These are phyloP conservation scores for Lepus oiostolus DNA, from an alignment of 2,797 vertebrate species.

Conservation along the genomic window DNA sequence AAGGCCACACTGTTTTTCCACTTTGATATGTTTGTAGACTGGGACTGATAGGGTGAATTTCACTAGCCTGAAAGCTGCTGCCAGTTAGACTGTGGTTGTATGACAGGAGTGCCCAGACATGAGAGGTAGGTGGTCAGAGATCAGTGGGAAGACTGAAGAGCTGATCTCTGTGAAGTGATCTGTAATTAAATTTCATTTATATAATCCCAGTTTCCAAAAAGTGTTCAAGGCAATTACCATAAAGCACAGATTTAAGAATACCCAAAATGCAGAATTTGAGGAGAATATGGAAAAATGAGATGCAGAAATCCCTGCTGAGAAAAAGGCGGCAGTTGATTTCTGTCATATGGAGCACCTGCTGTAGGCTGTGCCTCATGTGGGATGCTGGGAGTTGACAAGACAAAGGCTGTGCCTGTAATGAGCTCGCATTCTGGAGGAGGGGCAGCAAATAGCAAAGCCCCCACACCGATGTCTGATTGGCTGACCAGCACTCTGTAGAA, in stretches of 20 bases:
- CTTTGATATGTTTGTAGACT: background rate
- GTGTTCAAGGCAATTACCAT: background rate
- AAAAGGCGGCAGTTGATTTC: background rate
- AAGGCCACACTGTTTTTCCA: background rate
- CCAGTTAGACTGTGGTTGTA: background rate
- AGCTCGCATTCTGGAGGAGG: background rate
- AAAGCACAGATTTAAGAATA: conserved; percentile 52
- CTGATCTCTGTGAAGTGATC: background rate
- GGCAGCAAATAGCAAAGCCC: background rate
- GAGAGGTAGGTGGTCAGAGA: background rate
- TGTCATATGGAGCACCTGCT: background rate
- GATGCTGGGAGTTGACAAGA: background rate
- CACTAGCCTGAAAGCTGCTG: background rate
- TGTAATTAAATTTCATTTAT: background rate
- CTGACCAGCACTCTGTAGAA: background rate
- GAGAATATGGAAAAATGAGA: conserved; percentile 1
- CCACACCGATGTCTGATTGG: background rate
- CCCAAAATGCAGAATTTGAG: background rate
- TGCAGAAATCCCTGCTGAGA: conserved; percentile 3
- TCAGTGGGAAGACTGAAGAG: background rate
- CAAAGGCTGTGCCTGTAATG: background rate
- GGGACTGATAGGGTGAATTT: background rate
- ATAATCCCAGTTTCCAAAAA: background rate
- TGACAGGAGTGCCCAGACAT: background rate
- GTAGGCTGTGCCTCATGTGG: background rate